These are phyloP conservation scores for Lithobius niger DNA, from an alignment of 1,140 invertebrate genomes.

Conservation along the genomic window DNA sequence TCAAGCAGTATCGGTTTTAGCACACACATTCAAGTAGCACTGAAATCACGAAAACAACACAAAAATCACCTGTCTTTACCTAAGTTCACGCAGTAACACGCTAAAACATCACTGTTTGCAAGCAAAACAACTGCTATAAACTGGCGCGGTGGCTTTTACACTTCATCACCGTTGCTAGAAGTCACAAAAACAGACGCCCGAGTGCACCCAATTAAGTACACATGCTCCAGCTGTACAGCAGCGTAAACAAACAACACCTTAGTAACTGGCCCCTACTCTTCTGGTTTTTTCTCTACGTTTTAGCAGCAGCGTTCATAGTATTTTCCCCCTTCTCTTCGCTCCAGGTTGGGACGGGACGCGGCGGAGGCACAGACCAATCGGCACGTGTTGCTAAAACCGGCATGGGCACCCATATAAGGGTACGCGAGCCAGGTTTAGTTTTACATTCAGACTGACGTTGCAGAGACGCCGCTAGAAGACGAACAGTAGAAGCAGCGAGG, in stretches of 20 bases:
- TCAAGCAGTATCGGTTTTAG: not conserved
- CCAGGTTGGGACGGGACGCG: not conserved
- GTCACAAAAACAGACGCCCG: too few species aligned
- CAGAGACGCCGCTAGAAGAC: too few species aligned
- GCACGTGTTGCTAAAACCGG: slow-evolving; percentile 1
- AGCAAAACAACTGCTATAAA: too few species aligned
- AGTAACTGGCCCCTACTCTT: not conserved
- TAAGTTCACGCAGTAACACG: too few species aligned
- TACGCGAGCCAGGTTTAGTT: not conserved
- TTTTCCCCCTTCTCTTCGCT: not conserved
- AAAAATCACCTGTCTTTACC: too few species aligned
- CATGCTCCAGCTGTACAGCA: not conserved
- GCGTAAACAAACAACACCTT: not conserved
- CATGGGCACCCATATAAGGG: not conserved
- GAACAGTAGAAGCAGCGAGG: too few species aligned
- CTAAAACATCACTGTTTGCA: too few species aligned
- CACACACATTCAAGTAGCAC: not conserved
- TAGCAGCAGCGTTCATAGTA: too few species aligned
- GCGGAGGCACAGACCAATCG: not conserved
- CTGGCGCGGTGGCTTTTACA: too few species aligned
- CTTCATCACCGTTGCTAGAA: too few species aligned
- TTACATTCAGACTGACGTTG: not conserved
- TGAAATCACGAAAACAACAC: too few species aligned
- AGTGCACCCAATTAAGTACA: not conserved
- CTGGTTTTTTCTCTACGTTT: too few species aligned